Base-by-base conservation (phyloP, 2,888 invertebrate genomes). In the Amphipyra tragopoginis region DNA sequence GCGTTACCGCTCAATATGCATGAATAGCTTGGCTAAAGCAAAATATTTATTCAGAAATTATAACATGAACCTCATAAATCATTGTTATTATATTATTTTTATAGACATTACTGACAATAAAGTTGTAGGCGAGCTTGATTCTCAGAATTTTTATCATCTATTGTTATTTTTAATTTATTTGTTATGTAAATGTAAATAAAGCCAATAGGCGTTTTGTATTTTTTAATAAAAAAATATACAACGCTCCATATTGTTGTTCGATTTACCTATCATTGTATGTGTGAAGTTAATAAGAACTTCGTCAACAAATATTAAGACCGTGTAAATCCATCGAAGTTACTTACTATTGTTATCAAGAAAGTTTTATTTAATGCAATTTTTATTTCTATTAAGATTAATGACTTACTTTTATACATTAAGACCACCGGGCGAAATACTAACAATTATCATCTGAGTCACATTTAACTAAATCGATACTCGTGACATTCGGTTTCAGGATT, bases 81-180 rank as follows among this genome's bases (percentile, higher is more conserved):
- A 71, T 52, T 57, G 60, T 66, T 76, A 68, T 71, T 70, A 76
- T 79, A 70, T 73, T 68, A 79, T 68, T 61, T 75, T 77, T 76
- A 73, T 70, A 67, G 65, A 62, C 53, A 58, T 70, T 73, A 64
- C 62, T 77, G 64, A 64, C 63, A 73, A 67, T 76, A 73, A 70
- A 75, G 33, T 65, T 71, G 79, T 77, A 76, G 79, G 77, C 67
- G 62, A 71, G 60, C 62, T 68, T 65, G 71, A 70, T 73, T 79
- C 67, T 56, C 29, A 58, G 71, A 79, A 51, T 65, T 33, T 79
- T 77, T 76, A 76, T 79, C 60, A 65, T 70, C 64, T 74, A 77
- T 79, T 77, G 77, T 77, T 66, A 58, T 79, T 29, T 77, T 77
- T 77, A 77, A 77, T 77, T 74, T 77, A 77, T 76, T 71, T 77